A percentile compares a stretch with the other conserved stretches of the same genome.
These are phyloP conservation scores for Acanthaster planci DNA, from an alignment of 35 echinoderm and acorn worm species.

Conservation along the genomic window DNA sequence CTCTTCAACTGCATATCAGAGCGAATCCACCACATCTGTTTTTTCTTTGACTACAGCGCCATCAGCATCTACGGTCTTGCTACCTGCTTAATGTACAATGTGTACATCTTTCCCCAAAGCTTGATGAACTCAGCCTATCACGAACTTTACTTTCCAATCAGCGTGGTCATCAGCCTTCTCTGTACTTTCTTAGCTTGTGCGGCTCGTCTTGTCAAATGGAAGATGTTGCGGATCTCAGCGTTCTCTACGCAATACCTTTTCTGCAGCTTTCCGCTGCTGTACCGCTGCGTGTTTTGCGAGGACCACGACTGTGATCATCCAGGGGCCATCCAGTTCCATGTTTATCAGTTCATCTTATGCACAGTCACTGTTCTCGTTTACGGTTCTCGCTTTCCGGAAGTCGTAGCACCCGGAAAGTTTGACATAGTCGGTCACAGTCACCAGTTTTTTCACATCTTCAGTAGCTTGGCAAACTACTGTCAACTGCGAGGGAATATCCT, in stretches of 20 bases:
- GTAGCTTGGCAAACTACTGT: constrained; percentile 49
- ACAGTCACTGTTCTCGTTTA: constrained; percentile 56
- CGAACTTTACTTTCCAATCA: constrained; percentile 48
- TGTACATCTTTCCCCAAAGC: constrained; percentile 50
- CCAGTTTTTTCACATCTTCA: constrained; percentile 75
- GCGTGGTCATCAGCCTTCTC: constrained; percentile 36
- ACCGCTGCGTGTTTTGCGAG: constrained; percentile 58
- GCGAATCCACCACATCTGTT: constrained; percentile 77
- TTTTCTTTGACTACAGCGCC: constrained; percentile 88
- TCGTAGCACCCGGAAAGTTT: constrained; percentile 73
- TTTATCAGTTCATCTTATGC: constrained; percentile 60
- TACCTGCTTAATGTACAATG: constrained; percentile 52
- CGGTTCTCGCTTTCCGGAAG: constrained; percentile 80
- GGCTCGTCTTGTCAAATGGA: constrained; percentile 55
- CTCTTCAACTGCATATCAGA: constrained; percentile 91
- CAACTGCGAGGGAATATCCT: constrained; percentile 52
- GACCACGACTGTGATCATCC: constrained; percentile 49
- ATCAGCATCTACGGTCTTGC: constrained; percentile 85
- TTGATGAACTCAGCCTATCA: background rate
- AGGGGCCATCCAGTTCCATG: constrained; percentile 42
- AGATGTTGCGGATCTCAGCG: constrained; percentile 58
- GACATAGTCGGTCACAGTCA: constrained; percentile 90
- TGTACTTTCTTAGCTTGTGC: constrained; percentile 62
- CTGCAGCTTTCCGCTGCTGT: constrained; percentile 78
- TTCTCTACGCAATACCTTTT: constrained; percentile 72